Evolutionary conservation across 1,140 invertebrate species (phyloP).

Genomic region (Pentalonia nigronervosa): DNA sequence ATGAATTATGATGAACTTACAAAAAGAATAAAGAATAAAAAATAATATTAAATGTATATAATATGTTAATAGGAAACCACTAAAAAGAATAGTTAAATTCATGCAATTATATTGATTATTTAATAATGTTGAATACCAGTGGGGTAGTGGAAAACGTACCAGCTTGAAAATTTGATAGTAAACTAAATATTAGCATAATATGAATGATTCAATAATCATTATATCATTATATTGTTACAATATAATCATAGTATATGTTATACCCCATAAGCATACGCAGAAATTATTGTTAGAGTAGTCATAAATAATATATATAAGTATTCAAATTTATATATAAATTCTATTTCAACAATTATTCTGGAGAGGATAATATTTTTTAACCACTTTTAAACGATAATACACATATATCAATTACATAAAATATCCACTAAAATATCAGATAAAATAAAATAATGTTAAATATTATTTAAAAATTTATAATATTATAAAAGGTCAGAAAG

Average conservation of each 20-base stretch:
- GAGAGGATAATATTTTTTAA: not conserved
- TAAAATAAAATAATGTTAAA: not conserved
- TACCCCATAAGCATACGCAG: not conserved
- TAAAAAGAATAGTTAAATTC: not conserved
- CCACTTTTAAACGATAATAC: not conserved
- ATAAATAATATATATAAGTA: conserved; percentile 11
- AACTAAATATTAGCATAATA: not conserved
- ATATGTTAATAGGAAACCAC: not conserved
- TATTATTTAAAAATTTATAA: not conserved
- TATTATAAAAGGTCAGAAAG: too few species aligned
- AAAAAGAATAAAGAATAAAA: not conserved
- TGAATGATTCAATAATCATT: too few species aligned
- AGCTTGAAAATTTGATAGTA: not conserved
- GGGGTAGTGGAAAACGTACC: not conserved
- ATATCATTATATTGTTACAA: too few species aligned
- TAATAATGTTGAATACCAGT: not conserved
- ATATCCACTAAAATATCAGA: not conserved
- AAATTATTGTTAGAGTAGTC: not conserved
- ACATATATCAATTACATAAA: not conserved
- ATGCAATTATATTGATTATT: not conserved
- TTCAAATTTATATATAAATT: not conserved
- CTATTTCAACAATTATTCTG: not conserved
- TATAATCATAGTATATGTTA: not conserved
- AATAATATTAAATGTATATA: not conserved
- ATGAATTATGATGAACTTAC: not conserved